Evolutionary conservation across 2,888 invertebrate genomes (phyloP).

Genomic region (Agriopis aurantiaria): DNA sequence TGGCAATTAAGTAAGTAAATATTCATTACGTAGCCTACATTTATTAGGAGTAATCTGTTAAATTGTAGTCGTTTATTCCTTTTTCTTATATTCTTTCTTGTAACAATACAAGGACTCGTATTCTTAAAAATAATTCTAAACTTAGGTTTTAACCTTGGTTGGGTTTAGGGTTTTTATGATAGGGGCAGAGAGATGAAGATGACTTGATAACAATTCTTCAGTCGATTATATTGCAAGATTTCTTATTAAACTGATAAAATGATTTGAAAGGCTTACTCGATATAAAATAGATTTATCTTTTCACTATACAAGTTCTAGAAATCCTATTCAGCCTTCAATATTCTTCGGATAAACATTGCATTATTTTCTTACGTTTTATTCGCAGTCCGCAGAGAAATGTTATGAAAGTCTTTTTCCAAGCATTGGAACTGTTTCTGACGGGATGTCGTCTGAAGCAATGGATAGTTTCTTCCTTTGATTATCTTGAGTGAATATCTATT

Average conservation of each 20-base stretch:
- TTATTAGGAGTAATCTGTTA: constrained; percentile 28
- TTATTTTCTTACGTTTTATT: constrained; percentile 28
- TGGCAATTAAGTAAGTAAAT: constrained; percentile 37
- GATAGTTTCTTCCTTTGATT: constrained; percentile 25
- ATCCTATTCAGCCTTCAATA: constrained; percentile 15
- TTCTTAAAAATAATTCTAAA: background rate
- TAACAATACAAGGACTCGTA: background rate
- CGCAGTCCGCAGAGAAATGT: constrained; percentile 23
- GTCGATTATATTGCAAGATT: too few species aligned
- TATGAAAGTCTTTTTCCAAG: constrained; percentile 25
- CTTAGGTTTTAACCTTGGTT: background rate
- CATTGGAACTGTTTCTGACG: constrained; percentile 24
- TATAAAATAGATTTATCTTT: background rate
- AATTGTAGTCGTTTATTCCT: constrained; percentile 27
- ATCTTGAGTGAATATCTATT: background rate
- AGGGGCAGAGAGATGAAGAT: too few species aligned
- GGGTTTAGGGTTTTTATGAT: background rate
- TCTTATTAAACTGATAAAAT: too few species aligned
- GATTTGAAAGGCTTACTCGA: too few species aligned
- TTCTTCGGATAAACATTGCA: constrained; percentile 30
- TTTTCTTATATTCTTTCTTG: constrained; percentile 3
- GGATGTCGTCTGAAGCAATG: constrained; percentile 15
- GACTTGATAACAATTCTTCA: too few species aligned
- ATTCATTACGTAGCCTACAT: constrained; percentile 30
- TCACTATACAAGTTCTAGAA: constrained; percentile 7